Percentiles rank a stretch among this genome's conserved stretches.
phyloP scores from a whole-genome alignment of 2,797 vertebrate genomes.

The Notamacropus eugenii region DNA sequence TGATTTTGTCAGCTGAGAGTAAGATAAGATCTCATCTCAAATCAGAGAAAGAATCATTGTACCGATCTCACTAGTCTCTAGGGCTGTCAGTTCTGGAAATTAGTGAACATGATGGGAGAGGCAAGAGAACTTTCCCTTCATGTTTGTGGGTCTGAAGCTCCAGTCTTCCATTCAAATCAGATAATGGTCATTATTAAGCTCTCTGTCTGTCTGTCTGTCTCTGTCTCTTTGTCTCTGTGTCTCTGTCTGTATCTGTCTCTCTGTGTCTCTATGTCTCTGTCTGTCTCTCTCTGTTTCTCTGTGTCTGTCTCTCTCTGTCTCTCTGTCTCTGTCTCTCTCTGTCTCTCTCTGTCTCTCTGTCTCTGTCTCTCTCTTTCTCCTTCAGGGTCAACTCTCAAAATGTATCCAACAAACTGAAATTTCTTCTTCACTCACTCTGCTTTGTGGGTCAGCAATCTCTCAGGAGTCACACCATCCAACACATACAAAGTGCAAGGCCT shows the following conservation, averaged over 20 bases:
- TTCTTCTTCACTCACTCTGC: neutral
- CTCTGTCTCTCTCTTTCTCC: neutral
- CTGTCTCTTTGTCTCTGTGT: too few relatives aligned
- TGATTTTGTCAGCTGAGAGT: neutral
- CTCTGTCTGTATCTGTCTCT: too few relatives aligned
- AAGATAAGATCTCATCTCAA: neutral
- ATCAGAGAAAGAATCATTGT: neutral
- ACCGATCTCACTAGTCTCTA: neutral
- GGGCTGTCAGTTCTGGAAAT: neutral
- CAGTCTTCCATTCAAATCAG: neutral
- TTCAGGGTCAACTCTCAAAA: neutral
- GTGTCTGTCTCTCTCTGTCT: too few relatives aligned
- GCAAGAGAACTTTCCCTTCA: too few relatives aligned
- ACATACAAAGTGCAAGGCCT: neutral
- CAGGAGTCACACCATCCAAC: neutral
- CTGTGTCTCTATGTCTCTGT: too few relatives aligned
- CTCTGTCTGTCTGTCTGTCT: too few relatives aligned
- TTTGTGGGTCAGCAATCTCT: neutral
- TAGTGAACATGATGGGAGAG: neutral
- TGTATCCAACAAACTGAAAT: neutral
- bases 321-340: too few relatives aligned
- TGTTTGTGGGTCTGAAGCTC: neutral
- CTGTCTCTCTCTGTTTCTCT: too few relatives aligned
- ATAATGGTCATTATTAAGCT: neutral
- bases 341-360: too few relatives aligned